phyloP scores from a whole-genome alignment of 2,113 vertebrate species.

The Rhagologus leucostigma region DNA sequence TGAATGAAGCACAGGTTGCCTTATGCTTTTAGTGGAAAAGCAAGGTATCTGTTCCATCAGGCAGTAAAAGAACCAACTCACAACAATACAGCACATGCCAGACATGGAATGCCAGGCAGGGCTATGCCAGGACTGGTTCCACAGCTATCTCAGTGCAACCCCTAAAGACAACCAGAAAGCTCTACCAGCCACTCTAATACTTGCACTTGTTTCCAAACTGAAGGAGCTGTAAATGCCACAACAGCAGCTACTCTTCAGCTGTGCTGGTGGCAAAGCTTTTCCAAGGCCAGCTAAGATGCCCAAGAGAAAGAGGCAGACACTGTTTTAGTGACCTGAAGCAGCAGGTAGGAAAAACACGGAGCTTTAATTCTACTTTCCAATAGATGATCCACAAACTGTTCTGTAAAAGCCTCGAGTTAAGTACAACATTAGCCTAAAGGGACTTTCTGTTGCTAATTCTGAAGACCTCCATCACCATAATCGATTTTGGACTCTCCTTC shows the following conservation, averaged over 20 bases:
- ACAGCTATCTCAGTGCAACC: not conserved
- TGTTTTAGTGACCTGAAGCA: not conserved
- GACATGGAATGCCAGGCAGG: not conserved
- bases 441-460: not conserved
- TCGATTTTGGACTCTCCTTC: not conserved
- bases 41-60: not conserved
- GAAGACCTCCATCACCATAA: not conserved
- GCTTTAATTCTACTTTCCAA: not conserved
- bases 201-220: not conserved
- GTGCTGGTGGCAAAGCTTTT: not conserved
- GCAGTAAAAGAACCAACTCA: not conserved
- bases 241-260: not conserved
- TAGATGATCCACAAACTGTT: not conserved
- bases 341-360: accelerated
- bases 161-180: not conserved
- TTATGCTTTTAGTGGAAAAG: not conserved
- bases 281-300: not conserved
- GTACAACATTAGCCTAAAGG: not conserved
- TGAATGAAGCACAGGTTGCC: not conserved
- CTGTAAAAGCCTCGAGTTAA: not conserved
- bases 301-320: not conserved
- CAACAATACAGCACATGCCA: not conserved
- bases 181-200: not conserved
- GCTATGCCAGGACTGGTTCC: not conserved
- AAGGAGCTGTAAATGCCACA: not conserved